Base-by-base conservation (phyloP, 2,888 invertebrate genomes). In the Sphaerophoria taeniata region DNA sequence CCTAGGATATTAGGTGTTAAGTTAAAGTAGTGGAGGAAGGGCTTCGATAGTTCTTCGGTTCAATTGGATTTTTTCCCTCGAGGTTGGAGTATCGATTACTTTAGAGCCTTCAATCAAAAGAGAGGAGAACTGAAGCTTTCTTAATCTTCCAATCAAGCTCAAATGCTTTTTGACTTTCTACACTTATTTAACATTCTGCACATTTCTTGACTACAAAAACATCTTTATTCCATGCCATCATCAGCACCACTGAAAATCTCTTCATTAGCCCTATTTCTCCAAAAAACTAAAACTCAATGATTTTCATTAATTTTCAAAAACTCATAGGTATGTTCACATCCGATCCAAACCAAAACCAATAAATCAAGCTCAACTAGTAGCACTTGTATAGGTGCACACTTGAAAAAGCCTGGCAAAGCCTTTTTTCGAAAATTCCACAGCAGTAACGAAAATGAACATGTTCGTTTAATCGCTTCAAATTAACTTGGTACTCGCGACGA, bases 391-490 rank as follows among this genome's bases (percentile, higher is more conserved):
- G 60, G n/a, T 60, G 12, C 24, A 43, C 9, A 11, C 24, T 6
- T 14, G 24, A 49, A 69, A 49, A 51, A 49, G 55, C 49, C 9
- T 12, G 12, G 71, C 74, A 71, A n/a, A 65, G 56, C 56, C 34
- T 63, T 61, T 58, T 51, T 61, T 45, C 61, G 43, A 16, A 45
- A 81, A 69, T 33, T 58, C 43, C 72, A 61, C 69, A 24, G 24
- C 24, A 24, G 76, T 61, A 63, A 80, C 6, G 76, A 76, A 77
- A 80, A 80, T 80, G 73, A 85, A 85, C 80, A 80, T 77, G 85
- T 85, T 81, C 80, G 55, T 67, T 67, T 85, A 85, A 85, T 85
- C 80, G 72, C 72, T 63, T 60, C 73, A 77, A 85, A 85, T 85
- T 81, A 85, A 76, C 76, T 80, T 74, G 51, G 60, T 24, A 14